Conservation (phyloP, 2,888 invertebrate species). For the Oligia strigilis region DNA sequence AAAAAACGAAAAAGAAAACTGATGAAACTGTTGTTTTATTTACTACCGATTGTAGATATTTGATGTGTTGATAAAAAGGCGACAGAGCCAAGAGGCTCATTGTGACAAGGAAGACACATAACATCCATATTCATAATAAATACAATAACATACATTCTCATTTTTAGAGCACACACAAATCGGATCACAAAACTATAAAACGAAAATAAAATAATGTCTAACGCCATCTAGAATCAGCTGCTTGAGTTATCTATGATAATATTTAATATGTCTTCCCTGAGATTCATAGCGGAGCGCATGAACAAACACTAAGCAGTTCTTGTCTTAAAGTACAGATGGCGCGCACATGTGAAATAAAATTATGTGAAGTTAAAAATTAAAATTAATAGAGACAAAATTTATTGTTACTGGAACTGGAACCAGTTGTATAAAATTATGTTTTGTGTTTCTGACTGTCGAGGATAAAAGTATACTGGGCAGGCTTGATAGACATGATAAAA, state of each 20-base stretch:
- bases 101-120: not conserved
- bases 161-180: not conserved
- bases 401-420: not conserved
- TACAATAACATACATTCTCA: too few species aligned
- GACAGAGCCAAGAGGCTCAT: not conserved
- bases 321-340: constrained; percentile 24
- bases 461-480: not conserved
- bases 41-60: not conserved
- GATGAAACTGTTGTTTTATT: not conserved
- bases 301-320: constrained; percentile 6
- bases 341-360: constrained; percentile 1
- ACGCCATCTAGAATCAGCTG: constrained; percentile 8
- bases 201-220: not conserved
- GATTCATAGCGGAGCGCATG: not conserved
- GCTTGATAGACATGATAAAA: not conserved
- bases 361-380: too few species aligned
- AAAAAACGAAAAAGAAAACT: not conserved
- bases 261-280: too few species aligned
- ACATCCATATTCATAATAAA: too few species aligned
- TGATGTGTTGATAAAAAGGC: not conserved
- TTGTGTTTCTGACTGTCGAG: too few species aligned
- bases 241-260: not conserved
- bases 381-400: too few species aligned
- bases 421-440: too few species aligned
- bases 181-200: not conserved